Evolutionary conservation across 2,888 invertebrate species (phyloP).

Genomic region (Eupithecia dodoneata): DNA sequence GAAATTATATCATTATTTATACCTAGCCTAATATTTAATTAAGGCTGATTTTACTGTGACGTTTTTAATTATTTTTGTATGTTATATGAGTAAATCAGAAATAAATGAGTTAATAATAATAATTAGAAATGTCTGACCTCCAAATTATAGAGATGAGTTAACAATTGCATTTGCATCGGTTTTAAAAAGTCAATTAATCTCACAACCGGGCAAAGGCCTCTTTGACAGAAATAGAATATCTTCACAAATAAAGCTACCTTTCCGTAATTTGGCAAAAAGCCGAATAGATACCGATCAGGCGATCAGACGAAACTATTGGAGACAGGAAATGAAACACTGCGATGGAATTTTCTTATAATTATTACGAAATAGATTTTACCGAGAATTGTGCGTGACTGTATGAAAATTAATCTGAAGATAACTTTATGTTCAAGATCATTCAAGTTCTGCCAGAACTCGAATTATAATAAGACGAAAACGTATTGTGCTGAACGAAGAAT

Average conservation of each 20-base stretch:
- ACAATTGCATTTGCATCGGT: background rate
- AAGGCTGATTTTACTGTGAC: too few relatives aligned
- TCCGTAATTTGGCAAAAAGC: constrained; percentile 49
- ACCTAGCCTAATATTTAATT: too few relatives aligned
- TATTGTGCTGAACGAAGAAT: too few relatives aligned
- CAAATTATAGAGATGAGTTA: background rate
- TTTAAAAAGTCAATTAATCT: background rate
- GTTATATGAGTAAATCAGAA: too few relatives aligned
- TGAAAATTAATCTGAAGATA: background rate
- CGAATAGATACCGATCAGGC: constrained; percentile 40
- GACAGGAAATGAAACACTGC: constrained; percentile 7
- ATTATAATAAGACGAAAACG: too few relatives aligned
- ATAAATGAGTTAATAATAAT: too few relatives aligned
- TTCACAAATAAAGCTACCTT: constrained; percentile 19
- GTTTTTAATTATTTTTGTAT: too few relatives aligned
- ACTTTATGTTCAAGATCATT: too few relatives aligned
- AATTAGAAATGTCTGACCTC: too few relatives aligned
- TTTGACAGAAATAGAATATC: constrained; percentile 30
- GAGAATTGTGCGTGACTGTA: background rate
- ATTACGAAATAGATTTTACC: background rate
- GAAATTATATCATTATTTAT: too few relatives aligned
- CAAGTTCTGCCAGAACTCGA: too few relatives aligned
- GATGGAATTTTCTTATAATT: background rate
- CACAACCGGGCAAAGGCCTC: background rate
- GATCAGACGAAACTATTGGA: constrained; percentile 15